Conservation (phyloP, 2,888 invertebrate species). For the Bhutanitis thaidina region DNA sequence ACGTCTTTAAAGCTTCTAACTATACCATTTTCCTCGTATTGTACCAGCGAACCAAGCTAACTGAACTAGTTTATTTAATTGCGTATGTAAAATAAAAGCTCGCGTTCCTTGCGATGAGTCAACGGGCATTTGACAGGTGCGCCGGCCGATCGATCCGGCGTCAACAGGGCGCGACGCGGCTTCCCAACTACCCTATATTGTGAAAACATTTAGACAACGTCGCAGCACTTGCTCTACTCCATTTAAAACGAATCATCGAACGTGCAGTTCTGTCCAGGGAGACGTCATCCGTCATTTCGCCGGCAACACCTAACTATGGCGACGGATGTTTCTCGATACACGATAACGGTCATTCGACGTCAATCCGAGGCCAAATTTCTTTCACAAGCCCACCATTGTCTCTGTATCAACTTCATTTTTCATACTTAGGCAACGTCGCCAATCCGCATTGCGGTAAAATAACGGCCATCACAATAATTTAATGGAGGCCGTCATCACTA, state of each 20-base stretch:
- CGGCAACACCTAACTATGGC: constrained; percentile 72
- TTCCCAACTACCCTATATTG: constrained; percentile 29
- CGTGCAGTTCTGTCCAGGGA: constrained; percentile 42
- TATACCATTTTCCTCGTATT: constrained; percentile 22
- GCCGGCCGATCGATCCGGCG: constrained; percentile 74
- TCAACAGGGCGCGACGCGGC: constrained; percentile 55
- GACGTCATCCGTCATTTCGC: constrained; percentile 66
- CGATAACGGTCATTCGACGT: constrained; percentile 36
- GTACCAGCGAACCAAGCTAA: constrained; percentile 32
- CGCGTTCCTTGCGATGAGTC: constrained; percentile 62
- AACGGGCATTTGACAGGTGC: constrained; percentile 71
- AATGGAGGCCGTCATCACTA: constrained; percentile 79
- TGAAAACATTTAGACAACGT: constrained; percentile 12
- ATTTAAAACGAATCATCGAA: constrained; percentile 44
- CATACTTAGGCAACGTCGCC: constrained; percentile 41
- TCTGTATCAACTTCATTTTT: constrained; percentile 30
- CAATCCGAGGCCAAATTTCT: constrained; percentile 29
- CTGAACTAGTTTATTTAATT: constrained; percentile 47
- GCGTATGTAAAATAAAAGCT: constrained; percentile 59
- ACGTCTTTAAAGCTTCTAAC: constrained; percentile 22
- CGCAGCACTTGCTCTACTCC: constrained; percentile 33
- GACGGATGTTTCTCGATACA: constrained; percentile 56
- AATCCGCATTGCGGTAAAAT: constrained; percentile 80
- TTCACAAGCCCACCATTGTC: constrained; percentile 29
- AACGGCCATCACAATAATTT: constrained; percentile 78